Percentiles rank a stretch among this genome's conserved stretches.
Evolutionary conservation across 2,888 invertebrate species (phyloP).

Genomic region (Sericinus montela): DNA sequence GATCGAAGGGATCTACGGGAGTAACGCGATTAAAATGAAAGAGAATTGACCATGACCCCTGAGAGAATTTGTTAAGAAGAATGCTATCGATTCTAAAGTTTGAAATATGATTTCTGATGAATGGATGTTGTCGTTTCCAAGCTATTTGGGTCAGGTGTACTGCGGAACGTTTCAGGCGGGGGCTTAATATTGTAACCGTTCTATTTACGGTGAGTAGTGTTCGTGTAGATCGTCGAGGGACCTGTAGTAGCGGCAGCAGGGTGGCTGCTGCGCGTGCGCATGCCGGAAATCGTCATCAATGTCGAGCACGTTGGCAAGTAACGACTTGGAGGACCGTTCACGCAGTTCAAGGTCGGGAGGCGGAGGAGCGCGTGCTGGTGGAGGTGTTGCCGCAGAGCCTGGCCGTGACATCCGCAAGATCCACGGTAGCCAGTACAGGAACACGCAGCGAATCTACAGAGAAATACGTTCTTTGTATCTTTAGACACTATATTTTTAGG

Average conservation of each 20-base stretch:
- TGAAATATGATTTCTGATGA: slow-evolving; percentile 42
- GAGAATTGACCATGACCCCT: slow-evolving; percentile 51
- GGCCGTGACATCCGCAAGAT: slow-evolving; percentile 94
- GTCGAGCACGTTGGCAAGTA: slow-evolving; percentile 97
- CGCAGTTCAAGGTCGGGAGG: slow-evolving; percentile 92
- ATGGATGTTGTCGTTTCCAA: slow-evolving; percentile 34
- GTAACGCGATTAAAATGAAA: slow-evolving; percentile 50
- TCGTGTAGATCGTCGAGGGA: slow-evolving; percentile 81
- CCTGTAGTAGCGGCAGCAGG: slow-evolving; percentile 89
- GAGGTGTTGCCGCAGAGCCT: slow-evolving; percentile 80
- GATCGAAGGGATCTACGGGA: slow-evolving; percentile 70
- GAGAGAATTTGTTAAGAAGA: slow-evolving; percentile 31
- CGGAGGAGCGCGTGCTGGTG: slow-evolving; percentile 85
- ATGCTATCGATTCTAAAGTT: slow-evolving; percentile 19
- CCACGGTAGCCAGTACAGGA: slow-evolving; percentile 98
- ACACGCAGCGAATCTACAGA: slow-evolving; percentile 90
- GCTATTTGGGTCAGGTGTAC: slow-evolving; percentile 69
- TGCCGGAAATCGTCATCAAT: slow-evolving; percentile 97
- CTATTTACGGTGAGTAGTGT: slow-evolving; percentile 80
- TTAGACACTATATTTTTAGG: background rate
- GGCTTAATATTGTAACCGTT: slow-evolving; percentile 74
- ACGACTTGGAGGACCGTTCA: slow-evolving; percentile 94
- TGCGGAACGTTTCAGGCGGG: slow-evolving; percentile 73
- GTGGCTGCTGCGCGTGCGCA: slow-evolving; percentile 85
- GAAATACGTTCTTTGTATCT: slow-evolving; percentile 11